Percentiles rank a stretch among this genome's conserved stretches.
Conservation (phyloP, 2,888 invertebrate species). For the Criorhina ranunculi region DNA sequence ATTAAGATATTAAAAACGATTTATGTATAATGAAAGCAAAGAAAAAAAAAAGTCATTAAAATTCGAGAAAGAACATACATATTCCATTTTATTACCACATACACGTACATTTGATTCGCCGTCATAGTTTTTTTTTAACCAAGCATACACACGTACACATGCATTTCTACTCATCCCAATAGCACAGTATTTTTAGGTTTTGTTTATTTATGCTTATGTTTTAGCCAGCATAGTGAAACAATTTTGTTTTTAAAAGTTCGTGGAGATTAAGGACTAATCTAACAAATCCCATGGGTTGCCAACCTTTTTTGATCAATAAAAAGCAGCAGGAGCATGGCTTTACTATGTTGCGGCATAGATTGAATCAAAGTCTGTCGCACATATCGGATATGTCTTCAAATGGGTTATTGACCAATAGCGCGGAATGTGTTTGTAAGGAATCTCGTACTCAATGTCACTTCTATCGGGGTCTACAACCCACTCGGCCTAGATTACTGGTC, state of each 20-base stretch:
- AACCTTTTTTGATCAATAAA: too few species aligned
- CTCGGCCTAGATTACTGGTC: too few species aligned
- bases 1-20: conserved; percentile 39
- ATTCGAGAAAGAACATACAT: conserved; percentile 76
- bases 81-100: conserved; percentile 57
- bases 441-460: too few species aligned
- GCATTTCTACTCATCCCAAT: conserved; percentile 7
- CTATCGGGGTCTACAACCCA: too few species aligned
- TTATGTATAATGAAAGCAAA: conserved; percentile 24
- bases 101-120: conserved; percentile 50
- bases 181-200: conserved; percentile 30
- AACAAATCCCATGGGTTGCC: too few species aligned
- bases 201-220: background rate
- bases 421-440: too few species aligned
- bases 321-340: too few species aligned
- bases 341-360: too few species aligned
- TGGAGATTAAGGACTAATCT: background rate
- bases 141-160: conserved; percentile 26
- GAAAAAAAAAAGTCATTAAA: conserved; percentile 52
- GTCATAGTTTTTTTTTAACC: conserved; percentile 23
- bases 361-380: too few species aligned
- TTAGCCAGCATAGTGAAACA: background rate
- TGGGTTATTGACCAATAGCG: too few species aligned
- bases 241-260: background rate
- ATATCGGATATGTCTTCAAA: too few species aligned